These are phyloP conservation scores for Trichechus manatus DNA, from an alignment of 2,113 vertebrate genomes.

Conservation along the genomic window DNA sequence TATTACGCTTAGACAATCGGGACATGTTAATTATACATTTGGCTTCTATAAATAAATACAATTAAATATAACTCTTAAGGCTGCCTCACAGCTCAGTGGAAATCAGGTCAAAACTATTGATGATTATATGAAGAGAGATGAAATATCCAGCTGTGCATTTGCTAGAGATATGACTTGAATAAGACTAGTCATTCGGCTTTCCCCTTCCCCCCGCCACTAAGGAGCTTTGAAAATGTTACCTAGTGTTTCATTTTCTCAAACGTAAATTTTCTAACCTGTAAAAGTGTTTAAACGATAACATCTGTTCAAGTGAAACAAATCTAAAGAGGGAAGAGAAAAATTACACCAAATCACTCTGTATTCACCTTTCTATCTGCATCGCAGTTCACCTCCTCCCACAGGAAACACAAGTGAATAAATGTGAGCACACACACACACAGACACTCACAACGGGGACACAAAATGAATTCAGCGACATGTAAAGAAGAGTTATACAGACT, in stretches of 20 bases:
- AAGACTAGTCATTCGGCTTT: not conserved
- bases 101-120: not conserved
- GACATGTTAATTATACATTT: constrained; percentile 61
- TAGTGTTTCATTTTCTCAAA: not conserved
- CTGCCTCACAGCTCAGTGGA: not conserved
- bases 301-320: not conserved
- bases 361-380: not conserved
- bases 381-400: fast-evolving
- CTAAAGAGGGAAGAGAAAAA: not conserved
- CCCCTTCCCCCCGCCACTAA: too few relatives aligned
- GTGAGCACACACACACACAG: not conserved
- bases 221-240: not conserved
- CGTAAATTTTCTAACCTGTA: not conserved
- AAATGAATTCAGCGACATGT: not conserved
- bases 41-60: constrained; percentile 65
- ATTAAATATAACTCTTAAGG: constrained; percentile 46
- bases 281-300: not conserved
- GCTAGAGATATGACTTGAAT: not conserved
- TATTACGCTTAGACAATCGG: not conserved
- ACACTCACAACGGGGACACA: not conserved
- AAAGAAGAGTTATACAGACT: not conserved
- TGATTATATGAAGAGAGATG: not conserved
- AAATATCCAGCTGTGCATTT: not conserved
- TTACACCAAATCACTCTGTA: not conserved
- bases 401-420: not conserved